Evolutionary conservation across 2,888 invertebrate genomes (phyloP).

Genomic region (Tricholauxania praeusta): DNA sequence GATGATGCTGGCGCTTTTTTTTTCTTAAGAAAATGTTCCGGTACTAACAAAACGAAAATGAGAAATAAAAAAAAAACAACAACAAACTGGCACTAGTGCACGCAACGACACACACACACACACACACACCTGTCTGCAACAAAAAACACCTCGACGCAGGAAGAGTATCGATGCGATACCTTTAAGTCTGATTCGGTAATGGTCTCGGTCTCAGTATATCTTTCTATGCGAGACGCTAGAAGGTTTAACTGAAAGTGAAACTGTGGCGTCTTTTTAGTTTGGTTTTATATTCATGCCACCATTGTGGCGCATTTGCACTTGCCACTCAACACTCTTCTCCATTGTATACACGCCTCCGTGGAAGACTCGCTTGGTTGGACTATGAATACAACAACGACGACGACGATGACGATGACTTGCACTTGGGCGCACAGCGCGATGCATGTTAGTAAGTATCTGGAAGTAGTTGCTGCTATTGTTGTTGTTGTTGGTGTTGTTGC

Average conservation of each 20-base stretch:
- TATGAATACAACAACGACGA: too few species aligned
- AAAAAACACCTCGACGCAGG: too few species aligned
- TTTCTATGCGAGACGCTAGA: constrained; percentile 40
- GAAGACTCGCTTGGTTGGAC: too few species aligned
- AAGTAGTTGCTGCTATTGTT: not conserved
- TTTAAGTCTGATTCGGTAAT: not conserved
- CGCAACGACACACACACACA: constrained; percentile 28
- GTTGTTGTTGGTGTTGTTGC: not conserved
- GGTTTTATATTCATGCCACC: constrained; percentile 55
- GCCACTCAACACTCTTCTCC: too few species aligned
- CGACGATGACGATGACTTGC: not conserved
- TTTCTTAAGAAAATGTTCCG: too few species aligned
- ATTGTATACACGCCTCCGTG: too few species aligned
- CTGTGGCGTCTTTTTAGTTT: constrained; percentile 50
- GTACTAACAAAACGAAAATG: too few species aligned
- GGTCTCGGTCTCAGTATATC: too few species aligned
- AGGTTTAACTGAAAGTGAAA: constrained; percentile 62
- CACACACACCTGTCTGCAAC: constrained; percentile 15
- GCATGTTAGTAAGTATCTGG: not conserved
- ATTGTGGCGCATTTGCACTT: not conserved
- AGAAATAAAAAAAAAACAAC: too few species aligned
- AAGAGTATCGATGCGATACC: too few species aligned
- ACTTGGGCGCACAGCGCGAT: not conserved
- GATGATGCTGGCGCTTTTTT: too few species aligned
- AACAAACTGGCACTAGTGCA: not conserved